phyloP scores from a whole-genome alignment of 2,888 invertebrate genomes.

The Pyrrhia umbra region DNA sequence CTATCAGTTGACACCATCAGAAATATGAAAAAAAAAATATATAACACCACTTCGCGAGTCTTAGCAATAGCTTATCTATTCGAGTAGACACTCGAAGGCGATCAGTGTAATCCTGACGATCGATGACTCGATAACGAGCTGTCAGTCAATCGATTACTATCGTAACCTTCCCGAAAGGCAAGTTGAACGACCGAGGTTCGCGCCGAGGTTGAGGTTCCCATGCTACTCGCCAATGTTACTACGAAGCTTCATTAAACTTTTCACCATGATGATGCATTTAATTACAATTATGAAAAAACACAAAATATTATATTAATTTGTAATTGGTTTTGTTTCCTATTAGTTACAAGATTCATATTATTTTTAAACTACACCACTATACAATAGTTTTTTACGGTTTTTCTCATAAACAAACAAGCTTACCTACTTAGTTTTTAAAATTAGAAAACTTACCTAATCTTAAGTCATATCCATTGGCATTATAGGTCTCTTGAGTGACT shows the following conservation, averaged over 20 bases:
- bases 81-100: constrained; percentile 63
- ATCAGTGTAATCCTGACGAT: constrained; percentile 64
- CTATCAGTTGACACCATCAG: neutral
- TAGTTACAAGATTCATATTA: too few relatives aligned
- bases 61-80: constrained; percentile 53
- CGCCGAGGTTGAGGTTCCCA: neutral
- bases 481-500: too few relatives aligned
- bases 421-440: too few relatives aligned
- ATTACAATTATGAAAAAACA: neutral
- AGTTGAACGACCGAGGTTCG: constrained; percentile 69
- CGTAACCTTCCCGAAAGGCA: constrained; percentile 66
- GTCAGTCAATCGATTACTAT: constrained; percentile 65
- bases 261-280: constrained; percentile 4
- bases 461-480: too few relatives aligned
- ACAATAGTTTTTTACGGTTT: too few relatives aligned
- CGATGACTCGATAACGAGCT: constrained; percentile 62
- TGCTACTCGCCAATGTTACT: neutral
- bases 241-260: constrained; percentile 19
- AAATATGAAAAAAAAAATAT: neutral
- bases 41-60: neutral
- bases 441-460: too few relatives aligned
- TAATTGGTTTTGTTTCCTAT: too few relatives aligned
- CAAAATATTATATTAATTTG: neutral
- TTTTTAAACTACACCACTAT: too few relatives aligned
- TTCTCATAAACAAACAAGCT: too few relatives aligned